Percentiles rank a stretch among this genome's conserved stretches.
These are phyloP conservation scores for Tachina fera DNA, from an alignment of 2,888 invertebrate genomes.

Conservation along the genomic window DNA sequence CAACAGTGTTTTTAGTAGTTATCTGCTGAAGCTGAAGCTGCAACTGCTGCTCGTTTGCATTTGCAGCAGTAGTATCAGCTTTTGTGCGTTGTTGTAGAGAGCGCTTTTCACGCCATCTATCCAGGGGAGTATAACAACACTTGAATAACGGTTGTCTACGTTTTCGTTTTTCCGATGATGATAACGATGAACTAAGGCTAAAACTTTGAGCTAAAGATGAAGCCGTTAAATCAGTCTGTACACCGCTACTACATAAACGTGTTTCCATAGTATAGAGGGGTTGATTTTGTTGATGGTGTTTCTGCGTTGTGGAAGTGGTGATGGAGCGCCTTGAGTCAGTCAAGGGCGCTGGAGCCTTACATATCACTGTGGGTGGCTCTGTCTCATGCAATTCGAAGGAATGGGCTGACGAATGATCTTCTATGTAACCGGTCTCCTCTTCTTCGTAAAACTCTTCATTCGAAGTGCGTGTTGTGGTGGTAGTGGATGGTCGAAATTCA, in stretches of 20 bases:
- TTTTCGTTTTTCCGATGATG: slow-evolving; percentile 73
- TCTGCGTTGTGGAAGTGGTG: slow-evolving; percentile 14
- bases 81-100: slow-evolving; percentile 69
- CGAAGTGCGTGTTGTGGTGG: slow-evolving; percentile 76
- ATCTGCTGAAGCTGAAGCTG: slow-evolving; percentile 69
- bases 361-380: slow-evolving; percentile 79
- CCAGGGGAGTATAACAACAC: slow-evolving; percentile 82
- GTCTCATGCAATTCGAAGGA: slow-evolving; percentile 78
- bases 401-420: slow-evolving; percentile 70
- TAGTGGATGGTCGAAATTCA: slow-evolving; percentile 81
- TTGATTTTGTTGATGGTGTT: slow-evolving; percentile 66
- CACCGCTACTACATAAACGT: slow-evolving; percentile 81
- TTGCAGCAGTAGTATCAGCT: slow-evolving; percentile 66
- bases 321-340: slow-evolving; percentile 37
- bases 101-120: slow-evolving; percentile 81
- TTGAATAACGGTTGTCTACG: slow-evolving; percentile 81
- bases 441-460: slow-evolving; percentile 74
- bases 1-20: slow-evolving; percentile 61
- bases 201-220: slow-evolving; percentile 73
- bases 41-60: slow-evolving; percentile 28
- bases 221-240: slow-evolving; percentile 80
- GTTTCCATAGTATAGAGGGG: slow-evolving; percentile 72
- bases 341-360: slow-evolving; percentile 76
- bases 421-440: slow-evolving; percentile 58
- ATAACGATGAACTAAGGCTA: slow-evolving; percentile 75